Conservation (phyloP, 2,113 vertebrate genomes). For the Thymallus thymallus region DNA sequence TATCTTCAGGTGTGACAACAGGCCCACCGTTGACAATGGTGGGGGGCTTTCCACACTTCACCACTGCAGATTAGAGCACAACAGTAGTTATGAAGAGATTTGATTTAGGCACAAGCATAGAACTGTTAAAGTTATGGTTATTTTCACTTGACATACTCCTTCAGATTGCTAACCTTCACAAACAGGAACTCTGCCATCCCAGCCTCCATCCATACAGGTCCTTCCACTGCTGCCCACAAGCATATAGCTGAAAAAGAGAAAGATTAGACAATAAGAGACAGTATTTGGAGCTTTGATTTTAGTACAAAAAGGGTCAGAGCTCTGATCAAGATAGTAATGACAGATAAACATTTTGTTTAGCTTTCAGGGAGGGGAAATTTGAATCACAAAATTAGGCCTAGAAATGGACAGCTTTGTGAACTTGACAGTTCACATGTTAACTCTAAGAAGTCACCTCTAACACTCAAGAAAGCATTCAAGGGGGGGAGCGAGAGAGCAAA, state of each 20-base stretch:
- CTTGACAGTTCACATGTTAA: not conserved
- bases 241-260: not conserved
- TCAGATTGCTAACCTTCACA: conserved; percentile 63
- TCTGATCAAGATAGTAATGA: too few relatives aligned
- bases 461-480: not conserved
- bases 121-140: not conserved
- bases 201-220: conserved; percentile 7
- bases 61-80: too few relatives aligned
- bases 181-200: not conserved
- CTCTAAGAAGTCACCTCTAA: not conserved
- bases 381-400: not conserved
- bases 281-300: not conserved
- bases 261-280: not conserved
- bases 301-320: too few relatives aligned
- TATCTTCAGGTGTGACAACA: too few relatives aligned
- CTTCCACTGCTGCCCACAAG: fast-evolving
- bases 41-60: too few relatives aligned
- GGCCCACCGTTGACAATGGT: too few relatives aligned
- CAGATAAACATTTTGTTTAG: too few relatives aligned
- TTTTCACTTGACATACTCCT: not conserved
- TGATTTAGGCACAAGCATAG: too few relatives aligned
- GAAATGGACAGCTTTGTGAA: not conserved
- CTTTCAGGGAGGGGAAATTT: too few relatives aligned
- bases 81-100: not conserved
- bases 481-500: not conserved